Evolutionary conservation across 2,888 invertebrate genomes (phyloP).

Genomic region (Cryptus viduatorius): DNA sequence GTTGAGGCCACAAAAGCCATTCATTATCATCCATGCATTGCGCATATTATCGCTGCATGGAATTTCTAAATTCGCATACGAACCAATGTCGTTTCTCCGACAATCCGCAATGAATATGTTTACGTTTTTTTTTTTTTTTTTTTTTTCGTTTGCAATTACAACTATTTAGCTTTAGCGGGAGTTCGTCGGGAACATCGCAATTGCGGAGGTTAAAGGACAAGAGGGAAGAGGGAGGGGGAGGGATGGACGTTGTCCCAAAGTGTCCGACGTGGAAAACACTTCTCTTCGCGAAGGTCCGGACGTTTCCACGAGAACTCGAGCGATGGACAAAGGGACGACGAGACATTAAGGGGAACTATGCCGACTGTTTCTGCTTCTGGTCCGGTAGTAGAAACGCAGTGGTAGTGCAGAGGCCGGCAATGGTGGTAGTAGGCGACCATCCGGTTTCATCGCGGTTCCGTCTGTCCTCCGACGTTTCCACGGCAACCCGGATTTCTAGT

Average conservation of each 20-base stretch:
- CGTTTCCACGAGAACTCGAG: slow-evolving; percentile 66
- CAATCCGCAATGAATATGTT: neutral
- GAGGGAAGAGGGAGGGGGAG: neutral
- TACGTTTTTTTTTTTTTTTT: neutral
- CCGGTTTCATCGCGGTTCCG: slow-evolving; percentile 85
- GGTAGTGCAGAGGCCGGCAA: slow-evolving; percentile 65
- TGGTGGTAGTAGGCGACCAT: slow-evolving; percentile 79
- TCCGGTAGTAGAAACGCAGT: slow-evolving; percentile 38
- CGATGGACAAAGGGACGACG: slow-evolving; percentile 81
- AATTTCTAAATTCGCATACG: slow-evolving; percentile 17
- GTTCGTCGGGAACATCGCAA: neutral
- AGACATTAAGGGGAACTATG: slow-evolving; percentile 77
- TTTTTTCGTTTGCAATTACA: slow-evolving; percentile 5
- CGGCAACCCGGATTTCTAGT: slow-evolving; percentile 83
- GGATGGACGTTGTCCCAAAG: slow-evolving; percentile 55
- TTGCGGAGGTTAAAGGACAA: neutral
- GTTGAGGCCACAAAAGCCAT: slow-evolving; percentile 70
- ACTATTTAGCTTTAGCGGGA: slow-evolving; percentile 10
- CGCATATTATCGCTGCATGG: slow-evolving; percentile 39
- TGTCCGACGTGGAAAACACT: slow-evolving; percentile 60
- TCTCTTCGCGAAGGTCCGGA: slow-evolving; percentile 60
- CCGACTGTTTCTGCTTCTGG: slow-evolving; percentile 8
- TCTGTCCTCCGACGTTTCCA: slow-evolving; percentile 85
- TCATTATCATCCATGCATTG: slow-evolving; percentile 61
- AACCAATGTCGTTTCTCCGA: slow-evolving; percentile 35